A percentile compares a stretch with the other conserved stretches of the same genome.
Conservation (phyloP, 2,888 invertebrate genomes). For the Drosophila tanythrix region DNA sequence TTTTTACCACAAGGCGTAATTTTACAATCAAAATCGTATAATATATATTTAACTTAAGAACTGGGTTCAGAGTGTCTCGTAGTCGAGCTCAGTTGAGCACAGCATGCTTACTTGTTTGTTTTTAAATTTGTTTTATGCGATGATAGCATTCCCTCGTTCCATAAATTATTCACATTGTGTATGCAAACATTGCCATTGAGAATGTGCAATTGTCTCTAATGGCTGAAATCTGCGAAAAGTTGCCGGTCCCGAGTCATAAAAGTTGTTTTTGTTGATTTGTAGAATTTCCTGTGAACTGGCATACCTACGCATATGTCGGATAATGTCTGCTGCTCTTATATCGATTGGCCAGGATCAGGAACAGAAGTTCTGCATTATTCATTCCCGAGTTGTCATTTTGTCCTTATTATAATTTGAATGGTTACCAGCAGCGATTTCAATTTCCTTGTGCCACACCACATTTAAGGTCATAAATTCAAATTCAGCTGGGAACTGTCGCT, state of each 20-base stretch:
- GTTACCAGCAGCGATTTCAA: neutral
- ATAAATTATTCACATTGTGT: neutral
- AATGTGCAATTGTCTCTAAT: neutral
- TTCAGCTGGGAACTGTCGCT: neutral
- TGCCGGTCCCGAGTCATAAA: neutral
- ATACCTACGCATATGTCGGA: neutral
- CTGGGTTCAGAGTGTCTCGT: neutral
- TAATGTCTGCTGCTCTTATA: neutral
- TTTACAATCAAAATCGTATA: no score
- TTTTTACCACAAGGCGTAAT: no score
- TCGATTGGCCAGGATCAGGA: neutral
- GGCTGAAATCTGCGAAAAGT: neutral
- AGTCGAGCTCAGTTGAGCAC: neutral
- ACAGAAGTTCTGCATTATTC: neutral
- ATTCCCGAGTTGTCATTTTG: neutral
- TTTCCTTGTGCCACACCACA: neutral
- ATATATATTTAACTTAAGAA: neutral
- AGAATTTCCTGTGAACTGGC: neutral
- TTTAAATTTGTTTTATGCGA: no score
- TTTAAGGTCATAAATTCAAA: slow-evolving; percentile 4
- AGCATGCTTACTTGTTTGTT: neutral
- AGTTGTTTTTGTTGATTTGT: neutral
- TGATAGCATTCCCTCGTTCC: neutral
- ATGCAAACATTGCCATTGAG: neutral
- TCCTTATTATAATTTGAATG: neutral